A percentile compares a stretch with the other conserved stretches of the same genome.
Conservation (phyloP, 2,113 vertebrate species). For the Machaerirhynchus nigripectus region DNA sequence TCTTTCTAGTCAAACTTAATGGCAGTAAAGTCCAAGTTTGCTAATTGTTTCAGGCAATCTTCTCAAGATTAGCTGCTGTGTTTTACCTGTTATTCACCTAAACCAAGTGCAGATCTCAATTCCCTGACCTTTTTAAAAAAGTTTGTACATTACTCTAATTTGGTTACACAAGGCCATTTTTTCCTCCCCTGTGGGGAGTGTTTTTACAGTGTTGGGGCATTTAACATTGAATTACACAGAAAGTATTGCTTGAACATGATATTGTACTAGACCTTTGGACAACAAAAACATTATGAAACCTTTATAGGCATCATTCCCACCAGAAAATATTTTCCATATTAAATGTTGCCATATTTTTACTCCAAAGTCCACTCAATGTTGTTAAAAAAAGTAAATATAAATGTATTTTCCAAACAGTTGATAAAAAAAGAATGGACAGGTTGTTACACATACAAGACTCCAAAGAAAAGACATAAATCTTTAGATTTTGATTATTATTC, state of each 20-base stretch:
- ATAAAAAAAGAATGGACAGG: not conserved
- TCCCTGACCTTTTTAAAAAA: not conserved
- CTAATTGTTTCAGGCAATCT: not conserved
- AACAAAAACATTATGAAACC: not conserved
- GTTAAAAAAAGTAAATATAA: not conserved
- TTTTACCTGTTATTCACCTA: not conserved
- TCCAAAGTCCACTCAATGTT: not conserved
- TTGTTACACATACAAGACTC: not conserved
- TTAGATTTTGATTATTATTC: not conserved
- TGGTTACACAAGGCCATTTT: not conserved
- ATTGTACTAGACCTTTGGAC: not conserved
- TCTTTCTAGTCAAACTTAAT: not conserved
- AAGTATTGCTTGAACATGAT: not conserved
- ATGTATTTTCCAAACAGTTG: not conserved
- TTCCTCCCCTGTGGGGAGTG: not conserved
- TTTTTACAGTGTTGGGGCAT: not conserved
- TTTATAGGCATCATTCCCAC: not conserved
- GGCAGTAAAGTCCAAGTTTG: not conserved
- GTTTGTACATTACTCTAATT: not conserved
- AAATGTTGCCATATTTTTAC: not conserved
- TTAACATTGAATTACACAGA: not conserved
- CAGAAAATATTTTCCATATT: not conserved
- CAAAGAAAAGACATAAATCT: not conserved
- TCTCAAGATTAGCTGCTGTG: not conserved
- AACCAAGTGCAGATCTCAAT: not conserved